phyloP scores from a whole-genome alignment of 2,797 vertebrate species.

The Catharus ustulatus region DNA sequence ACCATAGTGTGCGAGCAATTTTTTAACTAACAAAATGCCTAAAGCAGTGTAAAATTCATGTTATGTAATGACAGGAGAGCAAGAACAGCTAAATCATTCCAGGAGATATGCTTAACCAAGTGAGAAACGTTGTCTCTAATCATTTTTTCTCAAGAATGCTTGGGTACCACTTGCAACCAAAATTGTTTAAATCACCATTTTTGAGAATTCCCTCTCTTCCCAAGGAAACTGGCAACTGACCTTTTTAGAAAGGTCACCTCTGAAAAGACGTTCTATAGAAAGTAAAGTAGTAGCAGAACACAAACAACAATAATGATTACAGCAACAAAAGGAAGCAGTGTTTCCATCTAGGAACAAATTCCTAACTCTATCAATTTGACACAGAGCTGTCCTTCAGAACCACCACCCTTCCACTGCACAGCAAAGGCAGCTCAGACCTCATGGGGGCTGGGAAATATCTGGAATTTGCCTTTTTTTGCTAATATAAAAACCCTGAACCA shows the following conservation, averaged over 20 bases:
- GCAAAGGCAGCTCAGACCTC: background rate
- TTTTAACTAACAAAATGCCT: conserved; percentile 37
- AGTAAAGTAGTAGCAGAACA: background rate
- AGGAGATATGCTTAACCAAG: conserved; percentile 52
- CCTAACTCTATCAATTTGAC: background rate
- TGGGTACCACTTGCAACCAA: conserved; percentile 8
- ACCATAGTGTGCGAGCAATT: background rate
- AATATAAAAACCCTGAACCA: background rate
- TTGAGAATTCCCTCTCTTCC: background rate
- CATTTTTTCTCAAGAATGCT: conserved; percentile 32
- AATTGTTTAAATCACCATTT: conserved; percentile 30
- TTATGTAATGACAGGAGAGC: conserved; percentile 61
- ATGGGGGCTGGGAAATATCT: background rate
- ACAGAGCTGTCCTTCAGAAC: background rate
- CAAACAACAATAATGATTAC: background rate
- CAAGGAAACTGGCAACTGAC: background rate
- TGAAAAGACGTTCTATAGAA: background rate
- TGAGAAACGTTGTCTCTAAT: conserved; percentile 16
- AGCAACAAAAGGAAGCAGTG: background rate
- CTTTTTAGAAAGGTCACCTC: background rate
- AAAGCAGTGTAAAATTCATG: conserved; percentile 53
- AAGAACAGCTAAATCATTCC: conserved; percentile 57
- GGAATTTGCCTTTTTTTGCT: background rate
- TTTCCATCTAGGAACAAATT: background rate
- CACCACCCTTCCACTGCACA: background rate